Conservation (phyloP, 1,140 invertebrate genomes). For the Leptoteleia sp. region DNA sequence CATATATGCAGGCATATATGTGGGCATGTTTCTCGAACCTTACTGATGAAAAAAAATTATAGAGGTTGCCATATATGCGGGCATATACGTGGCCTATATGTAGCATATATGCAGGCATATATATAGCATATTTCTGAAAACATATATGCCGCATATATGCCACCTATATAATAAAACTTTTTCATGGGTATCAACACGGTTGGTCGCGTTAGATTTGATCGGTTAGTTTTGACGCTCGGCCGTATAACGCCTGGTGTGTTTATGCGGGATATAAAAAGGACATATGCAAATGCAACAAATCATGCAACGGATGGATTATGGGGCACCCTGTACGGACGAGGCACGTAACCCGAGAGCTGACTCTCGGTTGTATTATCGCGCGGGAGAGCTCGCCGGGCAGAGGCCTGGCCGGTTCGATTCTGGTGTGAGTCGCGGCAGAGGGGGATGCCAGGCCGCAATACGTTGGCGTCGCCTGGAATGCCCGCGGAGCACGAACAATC, state of each 20-base stretch:
- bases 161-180: too few relatives aligned
- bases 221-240: conserved; percentile 21
- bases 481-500: conserved; percentile 75
- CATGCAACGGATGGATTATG: conserved; percentile 63
- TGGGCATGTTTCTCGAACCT: too few relatives aligned
- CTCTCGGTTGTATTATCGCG: conserved; percentile 71
- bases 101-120: too few relatives aligned
- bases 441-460: conserved; percentile 59
- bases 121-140: too few relatives aligned
- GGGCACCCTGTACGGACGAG: conserved; percentile 44
- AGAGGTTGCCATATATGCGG: too few relatives aligned
- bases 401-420: conserved; percentile 47
- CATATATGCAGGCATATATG: too few relatives aligned
- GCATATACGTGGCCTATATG: too few relatives aligned
- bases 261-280: conserved; percentile 42
- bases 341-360: conserved; percentile 68
- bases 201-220: conserved; percentile 22
- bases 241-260: conserved; percentile 34
- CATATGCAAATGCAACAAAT: conserved; percentile 64
- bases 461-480: conserved; percentile 78
- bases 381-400: conserved; percentile 45
- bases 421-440: conserved; percentile 60
- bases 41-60: too few relatives aligned
- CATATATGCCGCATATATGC: too few relatives aligned
- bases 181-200: conserved; percentile 3